Base-by-base conservation (phyloP, 2,888 invertebrate genomes). In the Oscheius sp. region DNA sequence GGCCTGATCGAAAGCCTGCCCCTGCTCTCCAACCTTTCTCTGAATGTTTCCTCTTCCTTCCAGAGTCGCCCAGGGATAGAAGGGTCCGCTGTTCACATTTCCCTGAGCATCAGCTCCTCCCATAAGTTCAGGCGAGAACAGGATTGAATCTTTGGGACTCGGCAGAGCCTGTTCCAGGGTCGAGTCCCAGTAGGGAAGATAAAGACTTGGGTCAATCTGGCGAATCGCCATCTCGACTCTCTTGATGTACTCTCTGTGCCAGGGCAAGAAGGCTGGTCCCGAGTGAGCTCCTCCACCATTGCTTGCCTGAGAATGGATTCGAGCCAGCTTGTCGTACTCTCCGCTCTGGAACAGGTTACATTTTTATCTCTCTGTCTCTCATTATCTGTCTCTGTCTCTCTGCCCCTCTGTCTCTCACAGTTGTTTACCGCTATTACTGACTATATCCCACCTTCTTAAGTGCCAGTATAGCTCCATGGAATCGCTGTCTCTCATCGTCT, bases 241-340 rank as follows among this genome's bases (percentile, higher is more conserved):
- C 73, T 85, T 85, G 58, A 85, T 78, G 51, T 75, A 87, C 70
- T 87, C 87, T n/a, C 87, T 73, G 73, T 87, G 87, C 87, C 87
- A 87, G 5, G 85, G 80, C 29, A 86, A 76, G 77, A 87, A 87
- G 4, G 87, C 86, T 1, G 87, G 87, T 5, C 87, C 87, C 4
- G 84, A 83, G 58, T 87, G 87, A 32, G 87, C 87, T 13, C 85
- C 85, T 29, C 87, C 87, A 33, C 83, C 78, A 62, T 78, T 74
- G 29, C 80, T 81, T 65, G 81, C 80, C 70, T 81, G 79, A 3
- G 85, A 81, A 65, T 87, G 87, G 65, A 86, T 84, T 53, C 78
- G 50, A 9, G 85, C 84, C 37, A 82, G 74, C 70, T 77, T 66
- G 47, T 82, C 79, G 71, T 82, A 82, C 59, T 79, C 79, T 60